Base-by-base conservation (phyloP, 2,888 invertebrate species). In the Alcis repandata region DNA sequence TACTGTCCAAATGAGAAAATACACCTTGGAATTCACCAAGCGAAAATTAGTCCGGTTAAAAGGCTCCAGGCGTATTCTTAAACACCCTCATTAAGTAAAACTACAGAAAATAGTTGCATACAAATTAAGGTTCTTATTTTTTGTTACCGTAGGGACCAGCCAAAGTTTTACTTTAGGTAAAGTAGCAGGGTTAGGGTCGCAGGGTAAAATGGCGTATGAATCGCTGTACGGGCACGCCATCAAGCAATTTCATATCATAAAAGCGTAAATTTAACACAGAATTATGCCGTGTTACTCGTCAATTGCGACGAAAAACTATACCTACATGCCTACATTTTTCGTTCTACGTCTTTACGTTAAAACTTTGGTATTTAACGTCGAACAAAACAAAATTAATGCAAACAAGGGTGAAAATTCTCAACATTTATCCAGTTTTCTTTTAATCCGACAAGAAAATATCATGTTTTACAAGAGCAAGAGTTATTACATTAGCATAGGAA, bases 401-500 rank as follows among this genome's bases (percentile, higher is more conserved):
- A 81, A 80, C 74, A 75, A 76, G 80, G 83, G 80, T 79, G 80
- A 85, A 87, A 88, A 84, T 77, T 83, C 80, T 77, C 75, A 77
- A 78, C 75, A 87, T 88, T 80, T 82, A 80, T 79, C 74, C 79
- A 73, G 77, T 79, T 86, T 84, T 75, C 75, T 78, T 80, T 79
- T 76, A 79, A 79, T 83, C 72, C 74, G 75, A 83, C 79, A 84
- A 82, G 79, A 85, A 88, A 88, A 87, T 88, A 86, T 72, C 63
- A 60, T 67, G 70, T 89, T 87, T 84, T 82, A 87, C 84, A 82
- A 83, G 84, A 85, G 85, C 82, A 88, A 88, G 86, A 87, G 88
- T 87, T 90, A 84, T 86, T 77, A 81, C 79, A 92, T 92, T 91
- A 81, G 81, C 92, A 92, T 92, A 80, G 76, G 71, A 89, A 92